phyloP scores from a whole-genome alignment of 2,888 invertebrate species.

The Sisyra nigra region DNA sequence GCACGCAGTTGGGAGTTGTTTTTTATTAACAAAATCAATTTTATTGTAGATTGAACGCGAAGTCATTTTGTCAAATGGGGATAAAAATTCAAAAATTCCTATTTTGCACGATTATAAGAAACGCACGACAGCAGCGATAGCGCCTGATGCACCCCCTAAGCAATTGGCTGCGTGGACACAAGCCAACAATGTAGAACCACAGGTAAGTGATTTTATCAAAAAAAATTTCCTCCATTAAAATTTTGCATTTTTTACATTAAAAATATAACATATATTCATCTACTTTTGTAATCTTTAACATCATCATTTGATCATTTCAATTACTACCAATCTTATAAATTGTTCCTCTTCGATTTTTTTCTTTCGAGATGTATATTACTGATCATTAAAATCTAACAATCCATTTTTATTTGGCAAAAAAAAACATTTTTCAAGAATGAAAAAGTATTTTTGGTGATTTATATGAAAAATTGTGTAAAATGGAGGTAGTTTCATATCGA shows the following conservation, averaged over 20 bases:
- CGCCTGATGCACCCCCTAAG: constrained; percentile 60
- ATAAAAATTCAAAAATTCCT: constrained; percentile 64
- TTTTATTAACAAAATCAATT: not conserved
- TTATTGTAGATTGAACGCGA: constrained; percentile 55
- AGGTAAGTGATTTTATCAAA: constrained; percentile 2
- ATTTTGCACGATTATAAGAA: constrained; percentile 58
- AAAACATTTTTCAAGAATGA: too few relatives aligned
- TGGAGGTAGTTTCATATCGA: too few relatives aligned
- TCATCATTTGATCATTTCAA: too few relatives aligned
- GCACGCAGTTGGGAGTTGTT: not conserved
- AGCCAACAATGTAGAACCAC: constrained; percentile 2
- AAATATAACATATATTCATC: not conserved
- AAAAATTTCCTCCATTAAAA: constrained; percentile 14
- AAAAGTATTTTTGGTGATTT: too few relatives aligned
- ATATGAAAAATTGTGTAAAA: too few relatives aligned
- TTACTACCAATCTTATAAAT: too few relatives aligned
- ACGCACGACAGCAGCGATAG: constrained; percentile 38
- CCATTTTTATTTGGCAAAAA: too few relatives aligned
- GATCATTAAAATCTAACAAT: too few relatives aligned
- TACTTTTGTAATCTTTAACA: too few relatives aligned
- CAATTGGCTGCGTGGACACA: constrained; percentile 54
- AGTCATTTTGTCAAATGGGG: constrained; percentile 54
- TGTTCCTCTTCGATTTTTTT: too few relatives aligned
- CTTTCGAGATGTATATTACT: too few relatives aligned
- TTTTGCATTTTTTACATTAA: constrained; percentile 18